Base-by-base conservation (phyloP, 2,113 vertebrate genomes). In the Bolborhynchus lineola region DNA sequence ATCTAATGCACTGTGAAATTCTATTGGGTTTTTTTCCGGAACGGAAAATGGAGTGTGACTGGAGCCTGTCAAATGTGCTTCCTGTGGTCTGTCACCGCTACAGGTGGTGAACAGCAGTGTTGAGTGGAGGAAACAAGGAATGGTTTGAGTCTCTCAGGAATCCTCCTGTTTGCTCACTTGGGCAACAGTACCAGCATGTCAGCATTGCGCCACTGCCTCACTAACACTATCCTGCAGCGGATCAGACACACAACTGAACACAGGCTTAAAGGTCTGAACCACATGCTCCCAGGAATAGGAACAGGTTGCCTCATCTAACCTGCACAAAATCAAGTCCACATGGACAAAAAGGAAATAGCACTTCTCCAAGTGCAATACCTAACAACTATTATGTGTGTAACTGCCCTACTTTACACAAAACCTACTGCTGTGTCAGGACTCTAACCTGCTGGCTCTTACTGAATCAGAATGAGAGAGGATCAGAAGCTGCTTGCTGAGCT, bases 401-500 rank as follows among this genome's bases (percentile, higher is more conserved):
- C 69, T 72, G 69, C 74, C 26, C 67, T n/a, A 53, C 90, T 77
- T 68, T 53, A 60, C 42, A 20, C 29, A 35, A 16, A 79, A 24
- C 12, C 71, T 50, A n/a, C 68, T 44, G 10, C 82, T 49, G 19
- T 15, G 31, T 21, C 71, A 53, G 42, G 20, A 46, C 41, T 80
- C 89, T 64, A 74, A 59, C 64, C 91, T 29, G 44, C 12, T n/a
- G 76, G 71, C 44, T 83, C 41, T 13, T 76, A 41, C 41, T 63
- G 19, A 62, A 24, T 49, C 33, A 28, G 29, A 42, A 37, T 16
- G 62, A 69, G 55, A 23, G 33, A 83, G 62, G 39, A 90, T 33
- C 86, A 88, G 70, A 88, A 95, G 63, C 42, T 90, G 47, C 57
- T 49, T 94, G 86, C 92, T 93, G 80, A 90, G 93, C 69, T 94